These are phyloP conservation scores for Gonioctena quinquepunctata DNA, from an alignment of 1,140 invertebrate genomes.

Conservation along the genomic window DNA sequence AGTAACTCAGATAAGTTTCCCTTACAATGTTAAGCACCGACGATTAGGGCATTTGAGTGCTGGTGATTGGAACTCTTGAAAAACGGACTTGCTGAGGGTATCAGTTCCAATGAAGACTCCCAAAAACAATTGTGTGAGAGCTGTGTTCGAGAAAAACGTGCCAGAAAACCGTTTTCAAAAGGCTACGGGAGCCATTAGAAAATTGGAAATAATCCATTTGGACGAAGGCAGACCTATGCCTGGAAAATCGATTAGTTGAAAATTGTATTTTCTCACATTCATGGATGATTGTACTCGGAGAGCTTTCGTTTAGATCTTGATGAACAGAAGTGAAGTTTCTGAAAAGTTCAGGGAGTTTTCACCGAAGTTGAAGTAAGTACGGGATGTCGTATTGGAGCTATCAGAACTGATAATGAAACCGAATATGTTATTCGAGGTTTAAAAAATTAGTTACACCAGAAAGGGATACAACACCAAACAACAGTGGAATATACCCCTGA, in stretches of 20 bases:
- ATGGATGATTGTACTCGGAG: not conserved
- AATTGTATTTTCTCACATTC: not conserved
- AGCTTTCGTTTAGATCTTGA: not conserved
- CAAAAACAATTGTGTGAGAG: too few species aligned
- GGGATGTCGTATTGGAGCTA: not conserved
- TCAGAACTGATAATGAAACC: not conserved
- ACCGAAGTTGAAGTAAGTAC: too few species aligned
- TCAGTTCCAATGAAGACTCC: too few species aligned
- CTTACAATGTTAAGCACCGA: not conserved
- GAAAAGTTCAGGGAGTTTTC: not conserved
- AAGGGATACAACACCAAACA: conserved; percentile 33
- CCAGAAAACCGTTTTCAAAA: too few species aligned
- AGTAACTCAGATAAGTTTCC: too few species aligned
- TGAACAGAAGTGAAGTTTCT: not conserved
- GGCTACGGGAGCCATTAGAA: too few species aligned
- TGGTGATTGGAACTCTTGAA: not conserved
- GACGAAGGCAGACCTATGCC: too few species aligned
- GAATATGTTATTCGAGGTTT: not conserved
- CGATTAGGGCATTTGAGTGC: not conserved
- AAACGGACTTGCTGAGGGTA: too few species aligned
- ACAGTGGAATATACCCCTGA: conserved; percentile 52
- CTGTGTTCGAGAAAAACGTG: too few species aligned
- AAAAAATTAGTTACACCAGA: not conserved
- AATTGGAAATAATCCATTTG: too few species aligned
- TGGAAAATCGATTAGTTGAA: too few species aligned